Evolutionary conservation across 2,888 invertebrate genomes (phyloP), one percentile per base, ranked within the genome.

Genomic region (Yponomeuta plumbellus): DNA sequence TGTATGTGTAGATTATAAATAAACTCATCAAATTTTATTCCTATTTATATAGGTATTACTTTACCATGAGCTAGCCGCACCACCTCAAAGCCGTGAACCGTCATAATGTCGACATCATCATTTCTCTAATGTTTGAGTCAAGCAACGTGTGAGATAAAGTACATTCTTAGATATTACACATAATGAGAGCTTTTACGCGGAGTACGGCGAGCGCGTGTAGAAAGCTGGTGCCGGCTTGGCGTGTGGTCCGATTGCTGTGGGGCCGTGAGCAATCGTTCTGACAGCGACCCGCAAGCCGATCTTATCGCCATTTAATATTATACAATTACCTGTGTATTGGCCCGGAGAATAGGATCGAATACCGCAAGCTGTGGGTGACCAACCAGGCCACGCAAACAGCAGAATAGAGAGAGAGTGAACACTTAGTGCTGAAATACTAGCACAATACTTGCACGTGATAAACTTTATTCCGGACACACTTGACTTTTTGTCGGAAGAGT

Each of bases 301-400:
- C 76, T 79, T 85, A 87, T 85, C 84, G 75, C 74, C 71, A 70
- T 80, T 77, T 79, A 79, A 82, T 80, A 78, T 79, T 80, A 78
- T 79, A 79, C 80, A 79, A 79, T 77, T 80, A 80, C 82, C 78
- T 79, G 78, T 75, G 21, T 73, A 73, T 69, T 71, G 71, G 74
- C 73, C 73, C 71, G 75, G 73, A 72, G 62, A 34, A 34, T n/a
- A 22, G 73, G 69, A 71, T 70, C 67, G 67, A 69, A 68, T 71
- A 75, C 74, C 73, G 73, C 70, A 74, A 73, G 70, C 65, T 68
- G 68, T 70, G 67, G 62, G 34, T 62, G 62, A 34, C 61, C 34
- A 34, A 23, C 44, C 17, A 52, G 17, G 17, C 17, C 17, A 17
- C 17, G 17, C 44, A 2, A 52, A 11, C 5, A 39, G 11, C 39